Base-by-base conservation (phyloP, 2,888 invertebrate species). In the Catonia carolina region DNA sequence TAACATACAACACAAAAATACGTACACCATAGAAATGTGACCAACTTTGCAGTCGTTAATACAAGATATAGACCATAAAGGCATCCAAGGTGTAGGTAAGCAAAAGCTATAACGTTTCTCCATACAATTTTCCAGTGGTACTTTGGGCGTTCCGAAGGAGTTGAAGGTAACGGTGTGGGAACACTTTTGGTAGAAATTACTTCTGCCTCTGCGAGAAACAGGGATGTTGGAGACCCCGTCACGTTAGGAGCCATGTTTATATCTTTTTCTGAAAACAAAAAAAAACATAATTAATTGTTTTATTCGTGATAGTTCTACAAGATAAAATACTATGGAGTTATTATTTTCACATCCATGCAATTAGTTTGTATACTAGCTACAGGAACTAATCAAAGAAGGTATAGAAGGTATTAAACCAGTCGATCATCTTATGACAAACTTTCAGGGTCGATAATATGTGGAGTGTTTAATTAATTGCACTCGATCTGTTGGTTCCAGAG, bases 41-140 rank as follows among this genome's bases (percentile, higher is more conserved):
- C 68, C 27, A 74, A 63, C 65, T 74, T 77, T 10, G 76, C 74
- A 15, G 15, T 73, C 17, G 73, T 72, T 56, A 78, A 69, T 22
- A 76, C 69, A 12, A 84, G 71, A 67, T 81, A 84, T 0, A 83
- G 35, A 12, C 81, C 85, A 66, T 85, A 88, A 0, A 84, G 10
- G 1, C 81, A 78, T 1, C 78, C 79, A 4, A 76, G 67, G 69
- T 90, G 89, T 39, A 90, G 74, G 65, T 87, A 81, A 1, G 81
- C 66, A 68, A 89, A 89, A 5, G 83, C 82, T 2, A 85, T 68
- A 0, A 89, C 84, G 71, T 89, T 89, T 69, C 83, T 79, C 89
- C 89, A 89, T 1, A 88, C 88, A 63, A 89, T 83, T 64, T 83
- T 76, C 81, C 84, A 82, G 69, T 69, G 66, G 63, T 67, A 69